These are phyloP conservation scores for Megathymus violae DNA, from an alignment of 1,140 invertebrate species.

Conservation along the genomic window DNA sequence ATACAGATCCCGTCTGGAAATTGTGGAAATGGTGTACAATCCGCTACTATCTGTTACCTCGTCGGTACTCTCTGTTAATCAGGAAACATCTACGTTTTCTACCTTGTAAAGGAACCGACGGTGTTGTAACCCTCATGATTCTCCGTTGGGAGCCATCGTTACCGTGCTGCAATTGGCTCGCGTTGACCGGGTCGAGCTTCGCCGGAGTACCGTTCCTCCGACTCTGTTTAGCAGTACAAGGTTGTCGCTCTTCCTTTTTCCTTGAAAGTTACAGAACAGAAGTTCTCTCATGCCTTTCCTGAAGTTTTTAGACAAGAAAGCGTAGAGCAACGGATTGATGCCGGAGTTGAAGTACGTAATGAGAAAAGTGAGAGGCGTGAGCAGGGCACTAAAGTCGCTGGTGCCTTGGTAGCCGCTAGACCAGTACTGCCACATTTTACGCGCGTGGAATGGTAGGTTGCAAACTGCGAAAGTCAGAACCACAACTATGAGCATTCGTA, in stretches of 20 bases:
- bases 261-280: slow-evolving; percentile 84
- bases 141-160: slow-evolving; percentile 77
- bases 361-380: slow-evolving; percentile 93
- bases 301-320: slow-evolving; percentile 92
- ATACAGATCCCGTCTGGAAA: slow-evolving; percentile 69
- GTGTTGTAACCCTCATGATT: slow-evolving; percentile 78
- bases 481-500: slow-evolving; percentile 92
- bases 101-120: slow-evolving; percentile 69
- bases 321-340: slow-evolving; percentile 93
- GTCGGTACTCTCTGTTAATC: slow-evolving; percentile 80
- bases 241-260: slow-evolving; percentile 73
- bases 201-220: slow-evolving; percentile 63
- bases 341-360: slow-evolving; percentile 94
- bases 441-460: slow-evolving; percentile 92
- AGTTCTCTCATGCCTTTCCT: slow-evolving; percentile 88
- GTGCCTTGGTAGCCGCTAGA: slow-evolving; percentile 86
- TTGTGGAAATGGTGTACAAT: slow-evolving; percentile 66
- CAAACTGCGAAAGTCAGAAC: slow-evolving; percentile 93
- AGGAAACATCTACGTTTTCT: slow-evolving; percentile 76
- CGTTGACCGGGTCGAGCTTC: slow-evolving; percentile 80
- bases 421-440: slow-evolving; percentile 92
- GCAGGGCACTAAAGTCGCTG: slow-evolving; percentile 88
- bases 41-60: slow-evolving; percentile 76
- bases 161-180: slow-evolving; percentile 82
- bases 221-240: slow-evolving; percentile 74